Evolutionary conservation across 92 coral and sea anemone species (phyloP).

Genomic region (Scolanthus callimorphus): DNA sequence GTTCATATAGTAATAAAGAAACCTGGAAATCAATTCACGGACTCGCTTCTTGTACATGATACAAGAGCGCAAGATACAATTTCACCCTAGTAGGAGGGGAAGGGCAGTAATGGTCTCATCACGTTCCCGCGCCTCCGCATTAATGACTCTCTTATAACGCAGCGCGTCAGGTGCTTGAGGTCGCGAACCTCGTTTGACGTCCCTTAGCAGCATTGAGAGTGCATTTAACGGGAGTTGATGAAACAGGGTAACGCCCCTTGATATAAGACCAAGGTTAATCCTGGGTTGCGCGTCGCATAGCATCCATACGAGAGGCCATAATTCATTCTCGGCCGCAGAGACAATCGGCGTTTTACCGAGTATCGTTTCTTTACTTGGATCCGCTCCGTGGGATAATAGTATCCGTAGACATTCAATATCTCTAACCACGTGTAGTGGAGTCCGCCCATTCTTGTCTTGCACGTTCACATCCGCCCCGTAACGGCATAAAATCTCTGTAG

Average conservation of each 20-base stretch:
- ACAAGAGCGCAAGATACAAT: slow-evolving; percentile 20
- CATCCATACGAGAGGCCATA: slow-evolving; percentile 42
- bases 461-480: slow-evolving; percentile 54
- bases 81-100: slow-evolving; percentile 44
- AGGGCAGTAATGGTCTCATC: slow-evolving; percentile 45
- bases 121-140: slow-evolving; percentile 29
- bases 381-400: slow-evolving; percentile 61
- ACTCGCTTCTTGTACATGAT: slow-evolving; percentile 8
- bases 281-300: slow-evolving; percentile 42
- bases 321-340: slow-evolving; percentile 64
- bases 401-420: slow-evolving; percentile 60
- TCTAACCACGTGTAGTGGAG: slow-evolving; percentile 62
- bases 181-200: slow-evolving; percentile 52
- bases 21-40: no score
- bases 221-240: slow-evolving; percentile 36
- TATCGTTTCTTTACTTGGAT: slow-evolving; percentile 61
- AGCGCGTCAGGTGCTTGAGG: slow-evolving; percentile 56
- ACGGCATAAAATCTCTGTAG: slow-evolving; percentile 61
- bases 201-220: slow-evolving; percentile 35
- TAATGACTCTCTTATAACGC: slow-evolving; percentile 55
- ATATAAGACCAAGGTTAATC: slow-evolving; percentile 33
- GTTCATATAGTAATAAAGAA: no score
- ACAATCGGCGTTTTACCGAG: slow-evolving; percentile 71
- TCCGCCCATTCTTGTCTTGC: slow-evolving; percentile 69
- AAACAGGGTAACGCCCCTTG: slow-evolving; percentile 43